A percentile compares a stretch with the other conserved stretches of the same genome.
phyloP scores from a whole-genome alignment of 2,113 vertebrate genomes.

The Triplophysa dalaica region DNA sequence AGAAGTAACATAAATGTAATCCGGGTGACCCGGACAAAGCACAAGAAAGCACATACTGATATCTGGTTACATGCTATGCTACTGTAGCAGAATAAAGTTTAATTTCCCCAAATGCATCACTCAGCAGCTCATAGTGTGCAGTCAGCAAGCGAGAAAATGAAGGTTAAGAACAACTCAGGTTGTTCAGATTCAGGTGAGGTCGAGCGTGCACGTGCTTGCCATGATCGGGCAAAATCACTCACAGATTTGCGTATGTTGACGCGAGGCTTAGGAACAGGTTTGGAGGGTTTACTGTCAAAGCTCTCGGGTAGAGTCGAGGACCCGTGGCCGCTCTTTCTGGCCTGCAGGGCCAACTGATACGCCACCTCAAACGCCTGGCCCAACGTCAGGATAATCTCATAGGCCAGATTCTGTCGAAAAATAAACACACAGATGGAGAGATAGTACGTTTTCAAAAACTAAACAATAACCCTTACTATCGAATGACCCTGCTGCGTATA shows the following conservation, averaged over 20 bases:
- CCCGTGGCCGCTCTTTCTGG: slow-evolving; percentile 91
- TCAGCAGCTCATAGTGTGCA: neutral
- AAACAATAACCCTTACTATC: no score
- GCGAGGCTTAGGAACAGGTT: slow-evolving; percentile 96
- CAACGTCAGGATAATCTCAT: slow-evolving; percentile 97
- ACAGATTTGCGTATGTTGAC: slow-evolving; percentile 98
- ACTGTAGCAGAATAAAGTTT: no score
- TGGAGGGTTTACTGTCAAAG: slow-evolving; percentile 96
- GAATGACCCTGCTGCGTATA: no score
- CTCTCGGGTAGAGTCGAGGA: slow-evolving; percentile 96
- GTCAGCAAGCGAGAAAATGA: neutral
- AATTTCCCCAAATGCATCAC: no score
- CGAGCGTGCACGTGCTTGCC: slow-evolving; percentile 12
- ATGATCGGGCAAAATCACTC: slow-evolving; percentile 68
- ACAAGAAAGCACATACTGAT: no score
- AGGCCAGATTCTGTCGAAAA: slow-evolving; percentile 89
- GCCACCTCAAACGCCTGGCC: slow-evolving; percentile 99
- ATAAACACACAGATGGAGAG: slow-evolving; percentile 18
- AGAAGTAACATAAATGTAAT: no score
- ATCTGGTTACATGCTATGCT: no score
- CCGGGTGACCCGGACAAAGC: no score
- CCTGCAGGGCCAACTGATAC: slow-evolving; percentile 97
- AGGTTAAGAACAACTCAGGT: neutral
- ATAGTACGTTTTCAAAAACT: neutral
- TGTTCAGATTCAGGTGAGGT: neutral